Base-by-base conservation (phyloP, 2,888 invertebrate genomes). In the Heliconius aoede region DNA sequence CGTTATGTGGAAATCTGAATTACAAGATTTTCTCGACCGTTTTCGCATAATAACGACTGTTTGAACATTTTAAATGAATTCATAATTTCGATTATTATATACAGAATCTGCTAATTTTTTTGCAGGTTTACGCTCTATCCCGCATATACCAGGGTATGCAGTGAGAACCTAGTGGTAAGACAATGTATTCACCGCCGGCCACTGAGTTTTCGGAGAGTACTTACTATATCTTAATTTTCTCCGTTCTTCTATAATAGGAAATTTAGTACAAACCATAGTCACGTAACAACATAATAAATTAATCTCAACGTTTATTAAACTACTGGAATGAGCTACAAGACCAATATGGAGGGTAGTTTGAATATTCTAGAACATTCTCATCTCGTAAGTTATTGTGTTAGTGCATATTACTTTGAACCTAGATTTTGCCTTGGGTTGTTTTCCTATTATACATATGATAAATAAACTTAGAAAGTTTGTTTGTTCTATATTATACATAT, bases 361-460 rank as follows among this genome's bases (percentile, higher is more conserved):
- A 26, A 60, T 26, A 60, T 60, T 60, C 60, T 15, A 60, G 60
- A 60, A 60, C 15, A 60, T 28, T 60, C 26, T 60, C 60, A 26
- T 60, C 26, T 60, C 26, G 13, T 28, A 28, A 15, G 26, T 60
- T 60, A 60, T 26, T 26, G 26, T 60, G 15, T 60, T 60, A 60
- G 60, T 60, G 60, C 60, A 28, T 60, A 60, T 60, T 26, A 60
- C 26, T 60, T 60, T 60, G 60, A 60, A 60, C 60, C 26, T 60
- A 60, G 60, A 60, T 60, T 60, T 13, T 7, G 60, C 26, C 26
- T 28, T 18, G 1, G 7, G 26, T 60, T 26, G 60, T 60, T 4
- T 26, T 58, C 11, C 2, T 15, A 26, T 18, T 60, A 60, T 60
- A 28, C 15, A 13, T 60, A 2, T 13, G 15, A 15, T 60, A 15